phyloP scores from a whole-genome alignment of 2,113 vertebrate genomes.

The Dipodomys stephensi region DNA sequence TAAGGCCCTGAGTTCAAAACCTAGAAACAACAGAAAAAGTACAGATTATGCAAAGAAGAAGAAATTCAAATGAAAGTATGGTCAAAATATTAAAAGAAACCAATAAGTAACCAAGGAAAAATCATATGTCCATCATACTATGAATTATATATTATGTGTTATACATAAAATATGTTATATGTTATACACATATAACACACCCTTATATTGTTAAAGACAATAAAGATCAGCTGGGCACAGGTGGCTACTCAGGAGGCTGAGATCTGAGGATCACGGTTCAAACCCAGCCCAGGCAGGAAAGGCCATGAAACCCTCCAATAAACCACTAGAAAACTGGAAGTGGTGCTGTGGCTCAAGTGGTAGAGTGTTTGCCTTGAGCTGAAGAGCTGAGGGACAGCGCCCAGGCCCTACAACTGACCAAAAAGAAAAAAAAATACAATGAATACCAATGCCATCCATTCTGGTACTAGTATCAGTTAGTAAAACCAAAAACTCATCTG shows the following conservation, averaged over 20 bases:
- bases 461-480: neutral
- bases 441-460: neutral
- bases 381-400: too few relatives aligned
- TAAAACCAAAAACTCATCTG: neutral
- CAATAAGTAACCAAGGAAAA: slow-evolving; percentile 30
- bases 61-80: neutral
- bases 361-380: too few relatives aligned
- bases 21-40: too few relatives aligned
- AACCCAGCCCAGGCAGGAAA: too few relatives aligned
- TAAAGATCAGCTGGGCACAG: neutral
- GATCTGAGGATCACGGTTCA: too few relatives aligned
- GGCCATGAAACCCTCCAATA: too few relatives aligned
- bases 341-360: too few relatives aligned
- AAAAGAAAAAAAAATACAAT: too few relatives aligned
- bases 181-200: neutral
- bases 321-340: too few relatives aligned
- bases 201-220: neutral
- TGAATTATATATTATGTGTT: neutral
- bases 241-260: too few relatives aligned
- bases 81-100: neutral
- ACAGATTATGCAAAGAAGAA: slow-evolving; percentile 27
- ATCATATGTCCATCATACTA: neutral
- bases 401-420: too few relatives aligned
- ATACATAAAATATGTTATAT: neutral
- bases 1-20: too few relatives aligned